These are phyloP conservation scores for Drosophila meridionalis DNA, from an alignment of 2,888 invertebrate species.

Conservation along the genomic window DNA sequence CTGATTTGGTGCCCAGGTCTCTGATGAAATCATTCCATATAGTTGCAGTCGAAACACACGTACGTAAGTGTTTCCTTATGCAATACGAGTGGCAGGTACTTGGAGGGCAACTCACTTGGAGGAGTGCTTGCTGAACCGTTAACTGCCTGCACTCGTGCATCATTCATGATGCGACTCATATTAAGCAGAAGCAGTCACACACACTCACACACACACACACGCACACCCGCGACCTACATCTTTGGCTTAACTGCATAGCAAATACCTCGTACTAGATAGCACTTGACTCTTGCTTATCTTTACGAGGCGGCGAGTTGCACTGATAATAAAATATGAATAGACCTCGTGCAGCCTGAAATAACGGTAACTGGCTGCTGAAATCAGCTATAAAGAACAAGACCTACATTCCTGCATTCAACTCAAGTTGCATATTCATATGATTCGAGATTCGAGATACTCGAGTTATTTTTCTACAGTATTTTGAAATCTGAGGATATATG, in stretches of 20 bases:
- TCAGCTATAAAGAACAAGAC: neutral
- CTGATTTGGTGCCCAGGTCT: conserved; percentile 52
- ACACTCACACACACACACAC: conserved; percentile 26
- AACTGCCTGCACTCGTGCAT: conserved; percentile 52
- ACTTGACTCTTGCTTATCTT: conserved; percentile 25
- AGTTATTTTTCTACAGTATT: neutral
- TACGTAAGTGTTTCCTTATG: conserved; percentile 51
- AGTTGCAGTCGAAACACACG: conserved; percentile 41
- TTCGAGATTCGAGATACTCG: neutral
- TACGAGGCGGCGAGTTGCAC: conserved; percentile 5
- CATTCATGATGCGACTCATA: conserved; percentile 54
- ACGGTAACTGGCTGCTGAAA: neutral
- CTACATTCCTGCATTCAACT: neutral
- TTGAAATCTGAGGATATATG: neutral
- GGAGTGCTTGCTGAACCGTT: conserved; percentile 55
- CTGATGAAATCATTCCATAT: conserved; percentile 73
- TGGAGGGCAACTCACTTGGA: conserved; percentile 14
- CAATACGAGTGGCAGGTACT: conserved; percentile 37
- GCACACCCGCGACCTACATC: conserved; percentile 40
- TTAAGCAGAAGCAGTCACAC: conserved; percentile 8
- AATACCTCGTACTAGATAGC: conserved; percentile 16
- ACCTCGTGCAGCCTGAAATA: neutral
- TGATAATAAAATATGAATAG: conserved; percentile 7
- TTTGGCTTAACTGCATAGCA: conserved; percentile 18
- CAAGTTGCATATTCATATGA: neutral